Evolutionary conservation across 2,888 invertebrate species (phyloP), one percentile per base, ranked within the genome.

Genomic region (Coleophora deauratella): DNA sequence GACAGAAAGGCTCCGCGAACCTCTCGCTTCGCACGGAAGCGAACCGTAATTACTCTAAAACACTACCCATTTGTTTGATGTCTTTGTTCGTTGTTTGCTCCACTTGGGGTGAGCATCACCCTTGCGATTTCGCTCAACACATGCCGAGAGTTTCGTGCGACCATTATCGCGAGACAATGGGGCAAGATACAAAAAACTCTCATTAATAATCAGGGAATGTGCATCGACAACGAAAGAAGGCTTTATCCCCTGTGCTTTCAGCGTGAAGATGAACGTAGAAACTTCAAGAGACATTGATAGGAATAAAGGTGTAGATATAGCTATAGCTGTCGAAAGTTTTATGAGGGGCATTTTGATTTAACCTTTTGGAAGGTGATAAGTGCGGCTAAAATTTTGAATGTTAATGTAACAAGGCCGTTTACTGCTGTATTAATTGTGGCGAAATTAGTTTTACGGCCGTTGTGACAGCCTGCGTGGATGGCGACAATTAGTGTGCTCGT

Each of bases 31-130:
- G 74, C 74, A 75, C 76, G 81, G 72, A 79, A 79, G 80, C 74
- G 68, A 75, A 75, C 72, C 74, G 82, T 84, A 84, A 85, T 85
- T 84, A 84, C 82, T 84, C 85, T 81, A 84, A 85, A 85, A 84
- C 84, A 81, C 79, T 80, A 76, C 80, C 80, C 82, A 85, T 85
- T 84, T 84, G 82, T 85, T 84, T 84, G 85, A 85, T 82, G 85
- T 82, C 85, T 85, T 81, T 85, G 82, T 84, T 80, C 79, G 74
- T 74, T 82, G 84, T 82, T 82, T 81, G 79, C 73, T 80, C 76
- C 81, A 81, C 81, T 84, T 78, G 79, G 77, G 74, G 75, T 72
- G 72, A 74, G 72, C 72, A 79, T 81, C 79, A 71, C 81, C 84
- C 81, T 74, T 68, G 69, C 69, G 73, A 76, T 78, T 70, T 66